Conservation (phyloP, 2,797 vertebrate species). For the Takifugu ocellatus region DNA sequence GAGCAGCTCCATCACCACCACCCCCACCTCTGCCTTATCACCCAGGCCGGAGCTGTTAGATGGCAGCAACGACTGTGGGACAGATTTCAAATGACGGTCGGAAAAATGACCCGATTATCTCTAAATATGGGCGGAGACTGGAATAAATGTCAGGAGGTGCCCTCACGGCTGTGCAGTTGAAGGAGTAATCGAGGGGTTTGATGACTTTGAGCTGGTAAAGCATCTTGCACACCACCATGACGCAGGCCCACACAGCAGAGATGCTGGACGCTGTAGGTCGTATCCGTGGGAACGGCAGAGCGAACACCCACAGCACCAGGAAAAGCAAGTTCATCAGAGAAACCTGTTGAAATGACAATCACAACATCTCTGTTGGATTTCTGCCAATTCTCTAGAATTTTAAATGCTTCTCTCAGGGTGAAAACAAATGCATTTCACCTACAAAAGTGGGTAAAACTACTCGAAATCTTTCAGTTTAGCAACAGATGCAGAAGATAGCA, state of each 20-base stretch:
- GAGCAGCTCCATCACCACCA: slow-evolving; percentile 68
- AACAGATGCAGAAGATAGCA: no score
- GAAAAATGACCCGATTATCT: neutral
- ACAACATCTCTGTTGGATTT: neutral
- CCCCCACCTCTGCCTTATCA: slow-evolving; percentile 33
- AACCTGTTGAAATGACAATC: slow-evolving; percentile 59
- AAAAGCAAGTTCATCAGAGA: slow-evolving; percentile 80
- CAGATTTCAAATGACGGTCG: neutral
- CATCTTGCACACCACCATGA: slow-evolving; percentile 81
- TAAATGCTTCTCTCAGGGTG: no score
- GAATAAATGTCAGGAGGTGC: neutral
- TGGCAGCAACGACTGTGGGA: slow-evolving; percentile 46
- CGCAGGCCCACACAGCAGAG: slow-evolving; percentile 77
- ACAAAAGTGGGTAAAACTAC: no score
- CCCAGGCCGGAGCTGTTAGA: slow-evolving; percentile 59
- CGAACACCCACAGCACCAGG: slow-evolving; percentile 76
- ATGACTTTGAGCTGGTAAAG: slow-evolving; percentile 82
- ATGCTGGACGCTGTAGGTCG: slow-evolving; percentile 67
- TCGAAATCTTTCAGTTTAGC: no score
- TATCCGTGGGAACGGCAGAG: slow-evolving; percentile 71
- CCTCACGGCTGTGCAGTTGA: slow-evolving; percentile 79
- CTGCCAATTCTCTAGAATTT: no score
- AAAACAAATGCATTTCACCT: no score
- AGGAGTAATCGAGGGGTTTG: slow-evolving; percentile 72
- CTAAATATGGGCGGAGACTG: neutral